Percentiles rank a stretch among this genome's conserved stretches.
phyloP scores from a whole-genome alignment of 2,797 vertebrate species.

The Balearica regulorum region DNA sequence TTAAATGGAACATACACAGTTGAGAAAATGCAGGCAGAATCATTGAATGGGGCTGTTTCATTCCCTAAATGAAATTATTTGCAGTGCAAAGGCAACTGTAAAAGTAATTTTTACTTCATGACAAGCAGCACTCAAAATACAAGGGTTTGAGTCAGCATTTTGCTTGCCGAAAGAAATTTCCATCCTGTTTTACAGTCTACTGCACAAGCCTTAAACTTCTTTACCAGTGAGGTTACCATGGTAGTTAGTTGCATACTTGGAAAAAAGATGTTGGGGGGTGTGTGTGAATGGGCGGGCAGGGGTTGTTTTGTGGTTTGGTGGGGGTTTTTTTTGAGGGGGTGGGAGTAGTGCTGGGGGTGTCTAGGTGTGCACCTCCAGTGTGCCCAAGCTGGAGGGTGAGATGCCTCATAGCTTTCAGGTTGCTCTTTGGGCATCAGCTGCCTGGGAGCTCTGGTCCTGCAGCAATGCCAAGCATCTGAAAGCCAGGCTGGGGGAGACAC shows the following conservation, averaged over 20 bases:
- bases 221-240: background rate
- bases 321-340: too few relatives aligned
- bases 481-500: background rate
- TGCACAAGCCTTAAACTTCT: background rate
- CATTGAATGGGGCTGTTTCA: constrained; percentile 8
- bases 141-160: background rate
- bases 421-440: background rate
- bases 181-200: background rate
- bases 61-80: constrained; percentile 7
- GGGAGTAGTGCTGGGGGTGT: too few relatives aligned
- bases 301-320: background rate
- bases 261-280: accelerated
- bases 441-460: background rate
- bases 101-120: background rate
- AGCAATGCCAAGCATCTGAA: accelerated
- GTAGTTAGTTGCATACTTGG: background rate
- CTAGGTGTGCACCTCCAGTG: background rate
- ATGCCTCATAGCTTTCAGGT: background rate
- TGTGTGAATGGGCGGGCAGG: background rate
- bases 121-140: background rate
- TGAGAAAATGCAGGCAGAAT: constrained; percentile 36
- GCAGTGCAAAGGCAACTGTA: background rate
- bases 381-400: background rate
- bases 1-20: background rate
- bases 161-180: background rate